phyloP scores from a whole-genome alignment of 2,797 vertebrate species.

The Malurus splendens region DNA sequence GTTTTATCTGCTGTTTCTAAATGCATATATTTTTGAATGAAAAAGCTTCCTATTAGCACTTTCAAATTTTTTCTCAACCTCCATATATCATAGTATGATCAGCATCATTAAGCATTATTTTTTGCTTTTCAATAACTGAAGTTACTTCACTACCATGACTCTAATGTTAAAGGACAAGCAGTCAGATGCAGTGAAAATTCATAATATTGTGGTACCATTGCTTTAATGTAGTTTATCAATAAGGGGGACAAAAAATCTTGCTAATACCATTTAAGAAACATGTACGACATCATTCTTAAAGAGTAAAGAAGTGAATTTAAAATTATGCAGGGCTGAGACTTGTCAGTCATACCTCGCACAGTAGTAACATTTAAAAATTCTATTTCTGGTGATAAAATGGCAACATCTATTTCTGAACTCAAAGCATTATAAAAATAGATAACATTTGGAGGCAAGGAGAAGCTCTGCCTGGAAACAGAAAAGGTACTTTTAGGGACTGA shows the following conservation, averaged over 20 bases:
- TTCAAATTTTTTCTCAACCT: background rate
- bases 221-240: background rate
- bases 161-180: background rate
- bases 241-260: background rate
- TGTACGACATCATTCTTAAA: background rate
- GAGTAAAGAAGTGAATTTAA: background rate
- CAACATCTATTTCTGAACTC: background rate
- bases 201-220: background rate
- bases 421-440: background rate
- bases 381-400: background rate
- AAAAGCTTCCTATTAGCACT: background rate
- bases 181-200: background rate
- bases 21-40: background rate
- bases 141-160: background rate
- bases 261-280: background rate
- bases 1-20: background rate
- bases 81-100: fast-evolving
- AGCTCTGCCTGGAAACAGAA: background rate
- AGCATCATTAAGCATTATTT: background rate
- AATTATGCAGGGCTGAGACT: background rate
- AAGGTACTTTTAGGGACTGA: background rate
- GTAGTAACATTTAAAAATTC: background rate
- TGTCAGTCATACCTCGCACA: background rate
- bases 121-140: background rate
- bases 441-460: background rate